phyloP scores from a whole-genome alignment of 1,140 invertebrate species.

The Metopolophium dirhodum region DNA sequence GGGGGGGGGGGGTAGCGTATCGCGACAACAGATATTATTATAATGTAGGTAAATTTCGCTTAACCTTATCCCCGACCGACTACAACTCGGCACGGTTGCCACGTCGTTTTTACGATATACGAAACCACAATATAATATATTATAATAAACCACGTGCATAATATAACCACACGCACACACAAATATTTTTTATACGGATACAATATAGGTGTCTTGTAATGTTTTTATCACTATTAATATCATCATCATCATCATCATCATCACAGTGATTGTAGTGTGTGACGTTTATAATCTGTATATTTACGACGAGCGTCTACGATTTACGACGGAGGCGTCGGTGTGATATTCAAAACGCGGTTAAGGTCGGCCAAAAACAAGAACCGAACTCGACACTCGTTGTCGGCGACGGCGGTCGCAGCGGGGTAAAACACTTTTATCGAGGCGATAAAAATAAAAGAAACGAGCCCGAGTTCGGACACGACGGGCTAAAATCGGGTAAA shows the following conservation, averaged over 20 bases:
- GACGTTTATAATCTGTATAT: neutral
- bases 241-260: too few species aligned
- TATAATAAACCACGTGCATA: neutral
- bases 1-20: neutral
- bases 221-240: neutral
- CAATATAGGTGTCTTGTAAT: neutral
- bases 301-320: neutral
- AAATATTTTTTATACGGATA: neutral
- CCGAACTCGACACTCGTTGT: neutral
- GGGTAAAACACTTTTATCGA: slow-evolving; percentile 28
- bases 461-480: slow-evolving; percentile 25
- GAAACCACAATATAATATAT: neutral
- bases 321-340: neutral
- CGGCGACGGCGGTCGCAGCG: neutral
- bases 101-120: neutral
- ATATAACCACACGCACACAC: neutral
- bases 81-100: neutral
- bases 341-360: neutral
- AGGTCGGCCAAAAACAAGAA: neutral
- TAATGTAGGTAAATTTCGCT: neutral
- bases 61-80: neutral
- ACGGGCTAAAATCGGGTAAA: slow-evolving; percentile 37
- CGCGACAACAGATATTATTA: neutral
- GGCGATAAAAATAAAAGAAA: slow-evolving; percentile 52
- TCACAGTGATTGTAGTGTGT: too few species aligned